Base-by-base conservation (phyloP, 1,140 invertebrate genomes). In the Chrysomallon squamiferum region DNA sequence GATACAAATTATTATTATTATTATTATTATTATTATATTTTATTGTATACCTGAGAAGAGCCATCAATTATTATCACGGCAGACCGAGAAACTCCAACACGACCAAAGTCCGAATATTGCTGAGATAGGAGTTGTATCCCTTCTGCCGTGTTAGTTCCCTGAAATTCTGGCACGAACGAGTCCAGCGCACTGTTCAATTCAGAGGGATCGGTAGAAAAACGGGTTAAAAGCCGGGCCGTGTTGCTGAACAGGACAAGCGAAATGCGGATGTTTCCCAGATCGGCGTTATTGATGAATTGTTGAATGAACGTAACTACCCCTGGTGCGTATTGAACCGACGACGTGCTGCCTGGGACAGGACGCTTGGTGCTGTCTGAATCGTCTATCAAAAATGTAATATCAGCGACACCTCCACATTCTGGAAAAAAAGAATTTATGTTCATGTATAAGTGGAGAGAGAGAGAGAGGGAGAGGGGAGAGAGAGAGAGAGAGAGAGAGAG, bases 281-380 rank as follows among this genome's bases (percentile, higher is more conserved):
- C 2, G 29, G 50, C 13, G 13, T 54, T 54, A 22, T 54, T 22
- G 11, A 54, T 15, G 25, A 54, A 54, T 2, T 20, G n/a, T 27
- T 54, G 50, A 30, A 54, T 30, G 50, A 54, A 54, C 13, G n/a
- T 18, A 13, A 30, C 29, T 18, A 54, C 50, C 3, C 50, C 50
- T 13, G 22, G 50, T 1, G 50, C 50, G 50, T 54, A 54, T 22
- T 25, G 22, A 2, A 54, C 50, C 18, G 25, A 3, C 9, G 22
- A 15, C 11, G 0, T 2, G 25, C 25, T 30, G 1, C 22, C n/a
- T 0, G 50, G 50, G 50, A 27, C 29, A 22, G 22, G 22, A 20
- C 50, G 50, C 11, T 54, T 54, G 50, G 50, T 54, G 50, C 50
- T 54, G 50, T 54, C 50, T 15, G 50, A 54, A 22, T 54, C 50